A percentile compares a stretch with the other conserved stretches of the same genome.
phyloP scores from a whole-genome alignment of 2,113 vertebrate genomes.

The Spheniscus mendiculus region DNA sequence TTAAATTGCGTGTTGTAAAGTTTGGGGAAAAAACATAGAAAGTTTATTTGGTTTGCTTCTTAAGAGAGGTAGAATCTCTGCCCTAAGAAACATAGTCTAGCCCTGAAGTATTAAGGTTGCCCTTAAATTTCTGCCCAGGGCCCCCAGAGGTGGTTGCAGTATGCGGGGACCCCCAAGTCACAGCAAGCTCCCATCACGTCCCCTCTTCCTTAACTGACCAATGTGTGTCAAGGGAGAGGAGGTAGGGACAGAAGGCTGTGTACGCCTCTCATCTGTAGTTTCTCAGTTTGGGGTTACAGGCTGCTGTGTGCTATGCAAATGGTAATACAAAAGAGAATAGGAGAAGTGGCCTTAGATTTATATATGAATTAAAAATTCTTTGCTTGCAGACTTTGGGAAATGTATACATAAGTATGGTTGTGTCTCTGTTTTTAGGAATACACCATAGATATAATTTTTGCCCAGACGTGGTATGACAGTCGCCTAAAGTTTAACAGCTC shows the following conservation, averaged over 20 bases:
- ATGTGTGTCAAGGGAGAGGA: background rate
- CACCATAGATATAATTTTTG: constrained; percentile 98
- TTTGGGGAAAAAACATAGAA: background rate
- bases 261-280: background rate
- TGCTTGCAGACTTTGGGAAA: background rate
- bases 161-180: background rate
- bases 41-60: background rate
- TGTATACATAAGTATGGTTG: background rate
- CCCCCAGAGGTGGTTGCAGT: background rate
- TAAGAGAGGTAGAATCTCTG: background rate
- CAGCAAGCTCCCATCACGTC: rapidly evolving
- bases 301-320: background rate
- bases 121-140: background rate
- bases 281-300: background rate
- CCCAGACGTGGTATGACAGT: constrained; percentile 97
- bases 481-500: constrained; percentile 95
- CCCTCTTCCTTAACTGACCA: background rate
- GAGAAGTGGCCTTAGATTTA: background rate
- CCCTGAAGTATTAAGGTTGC: background rate
- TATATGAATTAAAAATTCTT: background rate
- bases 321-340: background rate
- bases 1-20: background rate
- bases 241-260: background rate
- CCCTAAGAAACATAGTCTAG: background rate
- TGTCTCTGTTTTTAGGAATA: constrained; percentile 86